These are phyloP conservation scores for Rhopilema esculentum DNA, from an alignment of 30 jellyfish, hydroid and myxozoan genomes.

Conservation along the genomic window DNA sequence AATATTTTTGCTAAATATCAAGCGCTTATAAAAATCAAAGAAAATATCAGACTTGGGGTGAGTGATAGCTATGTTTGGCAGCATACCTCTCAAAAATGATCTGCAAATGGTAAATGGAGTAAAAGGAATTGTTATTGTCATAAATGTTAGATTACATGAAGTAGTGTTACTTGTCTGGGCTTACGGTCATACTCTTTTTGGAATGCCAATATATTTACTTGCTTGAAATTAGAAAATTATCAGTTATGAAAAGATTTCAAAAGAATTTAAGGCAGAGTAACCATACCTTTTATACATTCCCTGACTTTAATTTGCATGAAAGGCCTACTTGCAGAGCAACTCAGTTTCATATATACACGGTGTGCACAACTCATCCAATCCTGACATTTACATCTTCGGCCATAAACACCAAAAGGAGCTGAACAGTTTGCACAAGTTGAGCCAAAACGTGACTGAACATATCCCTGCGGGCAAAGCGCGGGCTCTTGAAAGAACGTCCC, in stretches of 20 bases:
- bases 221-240: too few species aligned
- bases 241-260: background rate
- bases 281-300: conserved; percentile 86
- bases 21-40: too few species aligned
- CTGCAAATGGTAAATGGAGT: background rate
- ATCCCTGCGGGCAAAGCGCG: conserved; percentile 82
- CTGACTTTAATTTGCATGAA: conserved; percentile 82
- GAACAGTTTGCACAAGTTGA: conserved; percentile 72
- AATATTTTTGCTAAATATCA: background rate
- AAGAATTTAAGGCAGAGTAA: background rate
- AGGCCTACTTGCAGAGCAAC: conserved; percentile 56
- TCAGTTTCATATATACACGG: conserved; percentile 63
- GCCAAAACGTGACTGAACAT: conserved; percentile 58
- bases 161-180: too few species aligned
- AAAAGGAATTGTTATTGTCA: background rate
- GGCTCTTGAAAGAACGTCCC: conserved; percentile 55
- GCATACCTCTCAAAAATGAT: too few species aligned
- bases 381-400: conserved; percentile 66
- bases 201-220: too few species aligned
- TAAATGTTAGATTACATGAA: too few species aligned
- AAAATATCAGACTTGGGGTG: too few species aligned
- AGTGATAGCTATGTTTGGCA: too few species aligned
- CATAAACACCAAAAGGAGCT: conserved; percentile 71
- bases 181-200: too few species aligned
- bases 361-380: conserved; percentile 95